Base-by-base conservation (phyloP, 1,140 invertebrate species). In the Drosophila bocki region DNA sequence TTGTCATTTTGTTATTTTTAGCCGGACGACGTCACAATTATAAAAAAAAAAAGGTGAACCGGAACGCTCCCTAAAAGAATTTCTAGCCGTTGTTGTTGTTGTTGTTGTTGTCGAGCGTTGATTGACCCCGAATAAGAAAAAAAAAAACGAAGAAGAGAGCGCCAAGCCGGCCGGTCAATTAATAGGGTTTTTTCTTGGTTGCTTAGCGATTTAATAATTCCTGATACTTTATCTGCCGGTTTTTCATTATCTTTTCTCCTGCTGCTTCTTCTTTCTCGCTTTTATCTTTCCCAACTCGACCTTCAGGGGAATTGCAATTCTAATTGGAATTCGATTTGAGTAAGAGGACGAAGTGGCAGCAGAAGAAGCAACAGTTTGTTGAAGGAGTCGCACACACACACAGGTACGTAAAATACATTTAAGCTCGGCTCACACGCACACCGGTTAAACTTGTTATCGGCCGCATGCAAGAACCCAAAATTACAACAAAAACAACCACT, bases 361-460 rank as follows among this genome's bases (percentile, higher is more conserved):
- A 26, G 68, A 74, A 84, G 83, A 83, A 84, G 84, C 84, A 88
- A 88, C 84, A 88, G 84, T 88, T 87, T 88, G 84, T 84, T 75
- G 77, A 83, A 88, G 84, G 80, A 82, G 72, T 57, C 78, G 67
- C 51, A 84, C 56, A 68, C 50, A 42, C 17, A 65, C 60, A 59
- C 64, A 79, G 44, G 64, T 69, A 59, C 57, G 42, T 12, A 7
- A 26, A 48, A 48, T 26, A 82, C 37, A 60, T 57, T 63, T 61
- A 83, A 65, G 62, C 63, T 47, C 80, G 82, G 76, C 83, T 74
- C 71, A 83, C 83, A 88, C 83, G 78, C 83, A 86, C 82, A 87
- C 84, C 84, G 84, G 84, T 88, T 84, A 78, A 88, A 88, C 84
- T 88, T 90, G 84, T 88, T 88, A 88, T 88, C 80, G 81, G 58